Base-by-base conservation (phyloP, 1,140 invertebrate genomes). In the Ceratosolen solmsi region DNA sequence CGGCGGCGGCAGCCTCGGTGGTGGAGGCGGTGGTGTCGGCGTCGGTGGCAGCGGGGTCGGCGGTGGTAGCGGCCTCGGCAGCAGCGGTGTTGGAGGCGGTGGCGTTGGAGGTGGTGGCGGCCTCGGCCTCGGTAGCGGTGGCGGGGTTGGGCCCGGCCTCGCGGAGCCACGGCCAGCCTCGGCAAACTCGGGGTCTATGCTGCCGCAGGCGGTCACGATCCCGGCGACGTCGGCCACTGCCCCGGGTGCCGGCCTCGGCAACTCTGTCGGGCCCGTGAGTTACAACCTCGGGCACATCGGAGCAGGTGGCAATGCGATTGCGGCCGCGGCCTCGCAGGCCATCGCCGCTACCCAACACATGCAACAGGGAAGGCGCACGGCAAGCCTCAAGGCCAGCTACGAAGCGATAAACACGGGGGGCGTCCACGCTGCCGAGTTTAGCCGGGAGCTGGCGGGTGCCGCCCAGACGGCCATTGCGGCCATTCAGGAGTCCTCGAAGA, bases 261-360 rank as follows among this genome's bases (percentile, higher is more conserved):
- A 89, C 91, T 91, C 89, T 71, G 92, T 88, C 15, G 91, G 92
- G 70, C 85, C 92, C 15, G 92, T 94, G 33, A 92, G 92, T 58
- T 95, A 95, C 84, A 93, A 93, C 84, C 89, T 95, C 22, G 94
- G 94, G 33, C 95, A 96, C 78, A 95, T 96, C 84, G 95, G 95
- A 30, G 94, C 92, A 20, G 95, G 96, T 60, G 96, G 96, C 33
- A 98, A 95, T 87, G 96, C 98, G 0, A 98, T 99, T 80, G 97
- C 97, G 0, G 97, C 96, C 1, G 98, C 98, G 22, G 98, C 98
- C 0, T 98, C 97, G 30, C 98, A 99, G 90, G 98, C 98, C 0
- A 99, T 99, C 80, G 97, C 97, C 17, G 97, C 97, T 7, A 99
- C 98, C 22, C 97, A 99, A 87, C 97, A 98, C 94, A 98, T 99